Percentiles rank a stretch among this genome's conserved stretches.
Evolutionary conservation across 2,888 invertebrate species (phyloP).

Genomic region (Cheilosia grossa): DNA sequence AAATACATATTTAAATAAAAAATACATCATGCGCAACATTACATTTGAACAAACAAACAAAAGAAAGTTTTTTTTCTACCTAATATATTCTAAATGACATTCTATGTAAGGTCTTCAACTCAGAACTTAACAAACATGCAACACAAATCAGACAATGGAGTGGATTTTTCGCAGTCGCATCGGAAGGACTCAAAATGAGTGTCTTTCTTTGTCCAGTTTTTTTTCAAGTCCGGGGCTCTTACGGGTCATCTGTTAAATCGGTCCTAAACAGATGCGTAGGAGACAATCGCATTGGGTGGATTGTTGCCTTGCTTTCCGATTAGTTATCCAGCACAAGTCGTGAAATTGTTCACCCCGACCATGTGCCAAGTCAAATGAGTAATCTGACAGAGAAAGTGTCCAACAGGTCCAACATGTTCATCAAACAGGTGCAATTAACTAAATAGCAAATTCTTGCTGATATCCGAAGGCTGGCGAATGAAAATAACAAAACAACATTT

Average conservation of each 20-base stretch:
- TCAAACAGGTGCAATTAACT: too few relatives aligned
- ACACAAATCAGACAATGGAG: conserved; percentile 10
- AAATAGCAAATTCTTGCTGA: too few relatives aligned
- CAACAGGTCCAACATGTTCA: too few relatives aligned
- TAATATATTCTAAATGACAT: conserved; percentile 67
- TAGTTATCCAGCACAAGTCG: too few relatives aligned
- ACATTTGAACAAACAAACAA: conserved; percentile 15
- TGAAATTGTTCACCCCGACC: too few relatives aligned
- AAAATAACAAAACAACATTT: too few relatives aligned
- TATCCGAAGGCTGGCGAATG: too few relatives aligned
- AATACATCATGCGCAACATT: conserved; percentile 5
- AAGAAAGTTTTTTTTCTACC: conserved; percentile 35
- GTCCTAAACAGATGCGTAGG: too few relatives aligned
- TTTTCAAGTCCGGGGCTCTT: not conserved
- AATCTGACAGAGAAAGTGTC: too few relatives aligned
- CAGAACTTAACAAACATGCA: conserved; percentile 26
- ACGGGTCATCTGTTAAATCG: not conserved
- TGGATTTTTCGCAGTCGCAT: not conserved
- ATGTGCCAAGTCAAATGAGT: too few relatives aligned
- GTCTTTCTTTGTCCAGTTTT: not conserved
- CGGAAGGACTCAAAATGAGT: not conserved
- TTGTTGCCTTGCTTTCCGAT: too few relatives aligned
- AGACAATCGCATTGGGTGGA: too few relatives aligned
- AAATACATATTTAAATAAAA: conserved; percentile 7
- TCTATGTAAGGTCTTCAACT: conserved; percentile 34